These are phyloP conservation scores for Agapornis canus DNA, from an alignment of 2,797 vertebrate genomes.

Conservation along the genomic window DNA sequence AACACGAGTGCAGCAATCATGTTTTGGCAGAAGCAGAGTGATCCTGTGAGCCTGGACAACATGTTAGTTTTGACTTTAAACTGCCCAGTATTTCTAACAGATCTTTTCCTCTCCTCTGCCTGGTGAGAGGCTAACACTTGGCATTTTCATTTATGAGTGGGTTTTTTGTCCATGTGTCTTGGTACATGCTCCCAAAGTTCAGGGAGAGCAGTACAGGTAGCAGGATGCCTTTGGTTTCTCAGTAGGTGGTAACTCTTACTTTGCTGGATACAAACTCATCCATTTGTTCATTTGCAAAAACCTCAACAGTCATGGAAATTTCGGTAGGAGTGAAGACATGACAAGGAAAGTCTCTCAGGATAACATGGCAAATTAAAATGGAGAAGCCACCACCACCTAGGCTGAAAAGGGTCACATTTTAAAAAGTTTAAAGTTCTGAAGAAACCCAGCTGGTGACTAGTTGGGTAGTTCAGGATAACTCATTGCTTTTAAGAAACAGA, in stretches of 20 bases:
- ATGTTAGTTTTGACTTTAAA: neutral
- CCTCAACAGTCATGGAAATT: neutral
- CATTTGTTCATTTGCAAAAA: neutral
- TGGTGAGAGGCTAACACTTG: neutral
- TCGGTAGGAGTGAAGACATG: neutral
- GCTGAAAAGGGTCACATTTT: neutral
- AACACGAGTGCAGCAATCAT: neutral
- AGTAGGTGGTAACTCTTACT: neutral
- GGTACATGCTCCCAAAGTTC: neutral
- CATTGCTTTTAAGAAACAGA: neutral
- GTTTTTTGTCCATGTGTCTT: neutral
- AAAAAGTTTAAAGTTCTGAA: neutral
- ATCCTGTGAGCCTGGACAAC: neutral
- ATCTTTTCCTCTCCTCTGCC: neutral
- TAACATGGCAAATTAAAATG: neutral
- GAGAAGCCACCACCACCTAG: neutral
- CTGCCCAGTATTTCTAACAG: neutral
- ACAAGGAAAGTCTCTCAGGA: neutral
- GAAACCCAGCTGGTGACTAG: neutral
- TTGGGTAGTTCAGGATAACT: neutral
- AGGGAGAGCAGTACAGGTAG: fast-evolving
- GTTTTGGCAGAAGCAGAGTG: neutral
- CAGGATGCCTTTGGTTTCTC: neutral
- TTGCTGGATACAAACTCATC: neutral
- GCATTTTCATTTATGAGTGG: neutral